A percentile compares a stretch with the other conserved stretches of the same genome.
These are phyloP conservation scores for Epirrhoe alternata DNA, from an alignment of 2,888 invertebrate genomes.

Conservation along the genomic window DNA sequence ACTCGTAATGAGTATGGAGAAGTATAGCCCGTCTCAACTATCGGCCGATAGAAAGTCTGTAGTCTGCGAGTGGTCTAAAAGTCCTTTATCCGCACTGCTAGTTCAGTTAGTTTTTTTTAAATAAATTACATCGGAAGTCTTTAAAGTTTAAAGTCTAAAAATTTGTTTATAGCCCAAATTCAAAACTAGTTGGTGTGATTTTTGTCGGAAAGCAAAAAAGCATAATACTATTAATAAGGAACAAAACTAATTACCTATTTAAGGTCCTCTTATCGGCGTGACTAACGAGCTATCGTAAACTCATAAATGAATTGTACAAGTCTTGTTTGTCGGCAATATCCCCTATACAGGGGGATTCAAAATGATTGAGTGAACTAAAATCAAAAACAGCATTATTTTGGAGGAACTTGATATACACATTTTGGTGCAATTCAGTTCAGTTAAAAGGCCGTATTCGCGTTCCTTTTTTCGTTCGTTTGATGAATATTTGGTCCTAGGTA, in stretches of 20 bases:
- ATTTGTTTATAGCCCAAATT: neutral
- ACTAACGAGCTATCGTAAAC: constrained; percentile 79
- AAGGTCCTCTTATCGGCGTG: constrained; percentile 69
- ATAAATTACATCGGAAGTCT: too few relatives aligned
- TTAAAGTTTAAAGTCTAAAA: neutral
- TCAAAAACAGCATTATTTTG: neutral
- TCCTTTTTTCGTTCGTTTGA: too few relatives aligned
- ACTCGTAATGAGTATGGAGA: too few relatives aligned
- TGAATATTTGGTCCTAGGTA: too few relatives aligned
- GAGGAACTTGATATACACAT: too few relatives aligned
- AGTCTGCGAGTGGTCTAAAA: too few relatives aligned
- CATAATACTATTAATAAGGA: constrained; percentile 50
- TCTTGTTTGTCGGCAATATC: constrained; percentile 67
- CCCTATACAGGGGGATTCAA: constrained; percentile 19
- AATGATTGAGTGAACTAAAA: neutral
- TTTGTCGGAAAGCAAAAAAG: constrained; percentile 20
- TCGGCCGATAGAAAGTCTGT: too few relatives aligned
- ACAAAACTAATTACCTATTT: constrained; percentile 83
- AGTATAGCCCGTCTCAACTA: too few relatives aligned
- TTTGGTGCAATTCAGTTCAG: too few relatives aligned
- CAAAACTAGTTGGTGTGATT: constrained; percentile 7
- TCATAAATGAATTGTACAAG: constrained; percentile 70
- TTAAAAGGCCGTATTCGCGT: too few relatives aligned
- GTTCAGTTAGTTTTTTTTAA: too few relatives aligned
- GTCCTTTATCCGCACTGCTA: too few relatives aligned